phyloP scores from a whole-genome alignment of 2,888 invertebrate species.

The Macrophya annulata region DNA sequence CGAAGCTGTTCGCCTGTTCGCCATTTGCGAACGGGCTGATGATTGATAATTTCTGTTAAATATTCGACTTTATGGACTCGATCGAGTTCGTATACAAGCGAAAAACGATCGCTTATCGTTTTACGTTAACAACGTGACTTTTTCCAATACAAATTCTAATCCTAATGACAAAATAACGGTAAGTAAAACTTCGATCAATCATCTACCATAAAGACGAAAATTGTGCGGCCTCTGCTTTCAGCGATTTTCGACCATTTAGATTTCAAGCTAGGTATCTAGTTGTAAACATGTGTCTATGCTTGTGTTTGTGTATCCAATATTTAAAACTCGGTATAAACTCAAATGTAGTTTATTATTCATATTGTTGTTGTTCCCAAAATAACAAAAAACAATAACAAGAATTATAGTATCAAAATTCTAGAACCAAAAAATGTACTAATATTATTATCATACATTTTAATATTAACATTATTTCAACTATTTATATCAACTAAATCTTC shows the following conservation, averaged over 20 bases:
- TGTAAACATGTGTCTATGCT: neutral
- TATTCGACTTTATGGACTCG: neutral
- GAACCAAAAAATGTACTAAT: neutral
- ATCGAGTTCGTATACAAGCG: neutral
- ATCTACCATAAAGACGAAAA: conserved; percentile 67
- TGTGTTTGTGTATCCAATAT: neutral
- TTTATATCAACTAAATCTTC: neutral
- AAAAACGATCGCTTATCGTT: neutral
- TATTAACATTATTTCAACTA: neutral
- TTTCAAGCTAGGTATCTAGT: neutral
- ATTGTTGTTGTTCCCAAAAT: neutral
- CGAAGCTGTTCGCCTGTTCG: conserved; percentile 62
- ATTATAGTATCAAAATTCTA: neutral
- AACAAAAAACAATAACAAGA: neutral
- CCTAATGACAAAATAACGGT: conserved; percentile 62
- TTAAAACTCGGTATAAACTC: neutral
- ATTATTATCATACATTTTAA: neutral
- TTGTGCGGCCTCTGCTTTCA: conserved; percentile 65
- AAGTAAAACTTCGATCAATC: conserved; percentile 66
- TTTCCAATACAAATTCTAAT: neutral
- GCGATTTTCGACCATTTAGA: conserved; percentile 71
- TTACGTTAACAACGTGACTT: neutral
- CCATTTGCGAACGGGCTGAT: conserved; percentile 68
- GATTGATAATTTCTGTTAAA: conserved; percentile 36
- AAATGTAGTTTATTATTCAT: neutral